Evolutionary conservation across 1,140 invertebrate genomes (phyloP).

Genomic region (Anoplophora glabripennis): DNA sequence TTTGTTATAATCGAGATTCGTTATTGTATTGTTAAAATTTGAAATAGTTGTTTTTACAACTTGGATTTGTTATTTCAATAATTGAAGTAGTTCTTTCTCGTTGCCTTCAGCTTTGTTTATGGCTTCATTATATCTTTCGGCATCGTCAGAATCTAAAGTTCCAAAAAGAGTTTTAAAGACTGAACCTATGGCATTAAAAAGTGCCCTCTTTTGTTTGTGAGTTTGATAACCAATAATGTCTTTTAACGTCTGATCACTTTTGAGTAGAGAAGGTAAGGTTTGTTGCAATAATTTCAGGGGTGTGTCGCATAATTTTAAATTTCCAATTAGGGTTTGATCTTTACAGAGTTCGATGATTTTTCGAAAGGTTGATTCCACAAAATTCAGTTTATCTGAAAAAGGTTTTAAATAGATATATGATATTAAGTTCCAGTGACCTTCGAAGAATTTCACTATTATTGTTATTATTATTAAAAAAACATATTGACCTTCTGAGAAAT

Average conservation of each 20-base stretch:
- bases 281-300: not conserved
- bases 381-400: slow-evolving; percentile 3
- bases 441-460: not conserved
- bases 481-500: no score
- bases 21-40: slow-evolving; percentile 27
- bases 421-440: not conserved
- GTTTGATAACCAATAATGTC: not conserved
- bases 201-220: not conserved
- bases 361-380: not conserved
- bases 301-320: slow-evolving; percentile 1
- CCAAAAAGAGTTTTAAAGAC: slow-evolving; percentile 1
- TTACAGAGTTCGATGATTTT: slow-evolving; percentile 2
- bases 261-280: slow-evolving; percentile 2
- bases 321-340: not conserved
- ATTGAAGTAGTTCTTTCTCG: not conserved
- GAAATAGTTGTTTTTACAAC: slow-evolving; percentile 4
- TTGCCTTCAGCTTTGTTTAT: not conserved
- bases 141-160: slow-evolving; percentile 1
- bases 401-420: not conserved
- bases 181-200: slow-evolving; percentile 1
- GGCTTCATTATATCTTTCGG: not conserved
- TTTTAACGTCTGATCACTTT: not conserved
- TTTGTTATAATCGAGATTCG: slow-evolving; percentile 16
- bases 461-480: no score
- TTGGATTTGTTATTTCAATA: not conserved